Evolutionary conservation across 2,797 vertebrate species (phyloP), one percentile per base, ranked within the genome.

Genomic region (Neopelma chrysocephalum): DNA sequence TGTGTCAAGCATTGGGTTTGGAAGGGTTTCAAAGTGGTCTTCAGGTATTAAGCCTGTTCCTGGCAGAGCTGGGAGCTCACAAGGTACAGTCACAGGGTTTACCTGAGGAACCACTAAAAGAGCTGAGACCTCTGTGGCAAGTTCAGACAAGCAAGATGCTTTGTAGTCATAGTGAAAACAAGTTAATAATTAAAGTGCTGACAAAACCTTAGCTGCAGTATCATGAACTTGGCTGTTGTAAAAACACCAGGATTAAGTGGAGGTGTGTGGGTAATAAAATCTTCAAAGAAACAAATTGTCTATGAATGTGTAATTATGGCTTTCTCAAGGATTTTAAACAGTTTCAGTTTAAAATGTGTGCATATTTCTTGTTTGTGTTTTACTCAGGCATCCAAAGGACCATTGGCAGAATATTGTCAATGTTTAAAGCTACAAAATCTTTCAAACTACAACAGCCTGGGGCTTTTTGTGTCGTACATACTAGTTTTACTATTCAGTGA

Each of bases 311-410:
- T 97, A 97, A 97, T 96, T 96, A 81, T 36, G 42, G 47, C 27
- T 96, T 97, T 97, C 95, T 97, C 93, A 90, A 96, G 72, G 82
- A 94, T 94, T 95, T 96, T 87, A 95, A 96, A 95, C 54, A 53
- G 51, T 31, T 53, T 53, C 15, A 29, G 29, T 31, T 53, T 53
- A 12, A 53, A 53, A 53, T 69, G 31, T 72, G 19, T 93, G 86
- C 66, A 47, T 95, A 95, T 96, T 96, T 96, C 85, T 91, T 89
- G 77, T 85, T 93, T 92, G 34, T 71, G 93, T 97, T 97, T 97
- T 82, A 89, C 93, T 92, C 94, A 94, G 88, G 71, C 68, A 95
- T 51, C 82, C 94, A 90, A 92, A 94, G 89, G 80, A 95, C 82
- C 68, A 91, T 32, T 95, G 73, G 50, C 82, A 96, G 60, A 76